Conservation (phyloP, 2,888 invertebrate species). For the Thereva nobilitata region DNA sequence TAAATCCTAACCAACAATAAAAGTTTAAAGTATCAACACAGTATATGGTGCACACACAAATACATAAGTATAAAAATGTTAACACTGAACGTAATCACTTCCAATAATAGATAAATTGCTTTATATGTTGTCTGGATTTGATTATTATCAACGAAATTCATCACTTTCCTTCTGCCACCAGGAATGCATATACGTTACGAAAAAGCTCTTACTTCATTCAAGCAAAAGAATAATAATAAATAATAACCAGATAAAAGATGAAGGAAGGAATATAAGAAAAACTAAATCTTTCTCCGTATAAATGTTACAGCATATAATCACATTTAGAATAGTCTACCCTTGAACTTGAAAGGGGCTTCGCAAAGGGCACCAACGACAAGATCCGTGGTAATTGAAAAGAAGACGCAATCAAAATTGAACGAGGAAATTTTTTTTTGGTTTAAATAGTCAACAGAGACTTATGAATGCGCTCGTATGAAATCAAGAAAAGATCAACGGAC, state of each 20-base stretch:
- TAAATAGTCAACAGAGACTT: too few species aligned
- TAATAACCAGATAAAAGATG: background rate
- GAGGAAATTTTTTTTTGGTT: too few species aligned
- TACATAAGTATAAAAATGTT: constrained; percentile 1
- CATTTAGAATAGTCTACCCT: constrained; percentile 8
- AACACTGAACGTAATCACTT: constrained; percentile 28
- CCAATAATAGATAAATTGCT: constrained; percentile 35
- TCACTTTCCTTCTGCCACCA: constrained; percentile 31
- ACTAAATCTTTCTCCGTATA: constrained; percentile 2
- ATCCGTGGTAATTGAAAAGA: too few species aligned
- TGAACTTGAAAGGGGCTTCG: constrained; percentile 21
- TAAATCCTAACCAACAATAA: constrained; percentile 29
- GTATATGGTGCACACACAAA: background rate
- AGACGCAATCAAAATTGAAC: too few species aligned
- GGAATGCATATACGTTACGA: constrained; percentile 15
- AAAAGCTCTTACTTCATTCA: constrained; percentile 18
- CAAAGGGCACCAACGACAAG: constrained; percentile 8
- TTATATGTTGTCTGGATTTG: constrained; percentile 32
- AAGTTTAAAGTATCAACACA: constrained; percentile 28
- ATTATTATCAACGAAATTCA: constrained; percentile 32
- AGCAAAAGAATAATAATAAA: background rate
- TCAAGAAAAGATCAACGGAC: too few species aligned
- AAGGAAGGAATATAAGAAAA: background rate
- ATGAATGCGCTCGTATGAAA: too few species aligned
- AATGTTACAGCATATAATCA: constrained; percentile 18